Conservation (phyloP, 2,888 invertebrate genomes). For the Lasius platythorax region DNA sequence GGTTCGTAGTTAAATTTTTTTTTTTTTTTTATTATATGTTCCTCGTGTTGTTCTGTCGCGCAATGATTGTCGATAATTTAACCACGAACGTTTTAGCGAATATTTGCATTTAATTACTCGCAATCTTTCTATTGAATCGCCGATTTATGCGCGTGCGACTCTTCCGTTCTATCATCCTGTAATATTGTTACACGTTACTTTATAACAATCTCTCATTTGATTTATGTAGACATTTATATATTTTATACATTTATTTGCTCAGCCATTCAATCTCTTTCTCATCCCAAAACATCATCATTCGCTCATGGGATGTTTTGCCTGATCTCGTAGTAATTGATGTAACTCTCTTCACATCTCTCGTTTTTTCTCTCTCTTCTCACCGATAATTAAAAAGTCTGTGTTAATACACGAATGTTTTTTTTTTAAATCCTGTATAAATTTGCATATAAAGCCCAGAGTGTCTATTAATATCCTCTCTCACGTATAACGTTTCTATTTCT, state of each 20-base stretch:
- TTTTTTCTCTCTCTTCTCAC: not conserved
- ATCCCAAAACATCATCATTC: not conserved
- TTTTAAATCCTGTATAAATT: slow-evolving; percentile 15
- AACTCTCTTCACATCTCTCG: not conserved
- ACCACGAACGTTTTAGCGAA: not conserved
- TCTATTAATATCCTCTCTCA: slow-evolving; percentile 3
- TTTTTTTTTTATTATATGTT: not conserved
- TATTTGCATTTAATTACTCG: slow-evolving; percentile 5
- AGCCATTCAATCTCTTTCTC: not conserved
- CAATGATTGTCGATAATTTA: not conserved
- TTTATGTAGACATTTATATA: not conserved
- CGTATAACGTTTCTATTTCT: not conserved
- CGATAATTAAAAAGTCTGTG: slow-evolving; percentile 18
- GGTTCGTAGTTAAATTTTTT: not conserved
- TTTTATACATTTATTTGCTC: not conserved
- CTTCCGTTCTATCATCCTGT: not conserved
- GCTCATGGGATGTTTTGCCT: not conserved
- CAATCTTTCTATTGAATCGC: not conserved
- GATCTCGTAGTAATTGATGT: slow-evolving; percentile 8
- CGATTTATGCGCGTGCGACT: not conserved
- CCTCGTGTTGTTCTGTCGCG: not conserved
- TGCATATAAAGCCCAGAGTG: not conserved
- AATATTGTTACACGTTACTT: not conserved
- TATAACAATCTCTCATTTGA: not conserved
- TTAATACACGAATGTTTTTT: slow-evolving; percentile 15